A percentile compares a stretch with the other conserved stretches of the same genome.
Conservation (phyloP, 2,113 vertebrate genomes). For the Esox niger region DNA sequence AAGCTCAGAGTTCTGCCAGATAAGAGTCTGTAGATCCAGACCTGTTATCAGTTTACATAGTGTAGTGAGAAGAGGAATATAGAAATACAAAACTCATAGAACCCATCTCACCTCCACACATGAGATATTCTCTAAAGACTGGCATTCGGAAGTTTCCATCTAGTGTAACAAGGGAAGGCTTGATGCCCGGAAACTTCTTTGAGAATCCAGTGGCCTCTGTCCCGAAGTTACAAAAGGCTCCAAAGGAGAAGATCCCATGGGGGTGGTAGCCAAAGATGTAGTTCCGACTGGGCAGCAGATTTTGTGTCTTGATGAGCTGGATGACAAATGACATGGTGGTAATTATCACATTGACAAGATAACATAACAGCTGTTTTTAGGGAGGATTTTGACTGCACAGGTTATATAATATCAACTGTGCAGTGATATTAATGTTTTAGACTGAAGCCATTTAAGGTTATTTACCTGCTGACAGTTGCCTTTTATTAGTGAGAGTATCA, state of each 20-base stretch:
- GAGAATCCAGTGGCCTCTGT: slow-evolving; percentile 92
- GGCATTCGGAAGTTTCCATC: slow-evolving; percentile 95
- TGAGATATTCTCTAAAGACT: slow-evolving; percentile 90
- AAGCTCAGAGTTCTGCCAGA: slow-evolving; percentile 48
- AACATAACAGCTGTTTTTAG: background rate
- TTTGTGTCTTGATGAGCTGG: slow-evolving; percentile 94
- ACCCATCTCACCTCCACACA: slow-evolving; percentile 88
- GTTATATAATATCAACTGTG: too few relatives aligned
- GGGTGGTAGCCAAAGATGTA: slow-evolving; percentile 97
- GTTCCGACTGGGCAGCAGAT: slow-evolving; percentile 88
- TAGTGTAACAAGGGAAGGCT: slow-evolving; percentile 87
- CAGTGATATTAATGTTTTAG: too few relatives aligned
- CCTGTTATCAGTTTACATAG: slow-evolving; percentile 23
- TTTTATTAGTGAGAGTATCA: too few relatives aligned
- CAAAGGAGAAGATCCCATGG: slow-evolving; percentile 92
- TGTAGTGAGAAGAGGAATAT: slow-evolving; percentile 12
- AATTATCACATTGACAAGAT: too few relatives aligned
- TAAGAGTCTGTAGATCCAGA: slow-evolving; percentile 10
- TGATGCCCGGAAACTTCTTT: slow-evolving; percentile 93
- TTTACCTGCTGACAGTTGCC: too few relatives aligned
- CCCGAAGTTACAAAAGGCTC: slow-evolving; percentile 96
- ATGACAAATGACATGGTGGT: slow-evolving; percentile 31
- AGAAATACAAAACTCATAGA: background rate
- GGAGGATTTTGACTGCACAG: too few relatives aligned
- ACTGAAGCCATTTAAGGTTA: too few relatives aligned